phyloP scores from a whole-genome alignment of 2,113 vertebrate species.

The Steatornis caripensis region DNA sequence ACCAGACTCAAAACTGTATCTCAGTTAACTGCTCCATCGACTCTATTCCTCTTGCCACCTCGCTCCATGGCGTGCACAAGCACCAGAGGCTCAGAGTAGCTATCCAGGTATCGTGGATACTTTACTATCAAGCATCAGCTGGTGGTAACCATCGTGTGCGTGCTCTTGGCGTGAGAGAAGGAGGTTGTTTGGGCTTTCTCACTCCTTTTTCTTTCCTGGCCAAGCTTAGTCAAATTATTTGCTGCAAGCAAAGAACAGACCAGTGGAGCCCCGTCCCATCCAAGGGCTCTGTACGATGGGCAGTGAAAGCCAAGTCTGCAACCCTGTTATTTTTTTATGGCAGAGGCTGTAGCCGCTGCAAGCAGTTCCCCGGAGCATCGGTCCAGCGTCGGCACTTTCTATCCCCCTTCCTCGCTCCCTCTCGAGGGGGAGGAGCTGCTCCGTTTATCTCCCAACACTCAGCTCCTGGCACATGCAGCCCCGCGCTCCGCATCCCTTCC shows the following conservation, averaged over 20 bases:
- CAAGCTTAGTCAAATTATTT: not conserved
- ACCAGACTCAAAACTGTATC: not conserved
- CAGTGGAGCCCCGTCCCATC: not conserved
- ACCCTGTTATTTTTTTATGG: not conserved
- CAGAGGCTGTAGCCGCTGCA: not conserved
- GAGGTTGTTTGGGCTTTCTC: not conserved
- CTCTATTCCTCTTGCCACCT: not conserved
- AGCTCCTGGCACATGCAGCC: not conserved
- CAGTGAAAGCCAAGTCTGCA: not conserved
- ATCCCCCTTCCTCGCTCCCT: not conserved
- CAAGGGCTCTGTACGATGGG: not conserved
- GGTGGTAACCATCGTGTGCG: accelerated
- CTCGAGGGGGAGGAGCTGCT: not conserved
- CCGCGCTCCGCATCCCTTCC: not conserved
- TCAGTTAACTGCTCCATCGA: too few species aligned
- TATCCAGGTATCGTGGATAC: accelerated
- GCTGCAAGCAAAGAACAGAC: not conserved
- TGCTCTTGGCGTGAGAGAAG: not conserved
- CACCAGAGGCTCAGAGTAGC: not conserved
- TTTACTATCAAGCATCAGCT: not conserved
- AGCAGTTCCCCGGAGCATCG: not conserved
- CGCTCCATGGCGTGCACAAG: not conserved
- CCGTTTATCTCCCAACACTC: not conserved
- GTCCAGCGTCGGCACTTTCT: not conserved
- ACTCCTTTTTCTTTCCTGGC: not conserved